A percentile compares a stretch with the other conserved stretches of the same genome.
Evolutionary conservation across 2,113 vertebrate genomes (phyloP).

Genomic region (Cyphomyrus discorhynchus): DNA sequence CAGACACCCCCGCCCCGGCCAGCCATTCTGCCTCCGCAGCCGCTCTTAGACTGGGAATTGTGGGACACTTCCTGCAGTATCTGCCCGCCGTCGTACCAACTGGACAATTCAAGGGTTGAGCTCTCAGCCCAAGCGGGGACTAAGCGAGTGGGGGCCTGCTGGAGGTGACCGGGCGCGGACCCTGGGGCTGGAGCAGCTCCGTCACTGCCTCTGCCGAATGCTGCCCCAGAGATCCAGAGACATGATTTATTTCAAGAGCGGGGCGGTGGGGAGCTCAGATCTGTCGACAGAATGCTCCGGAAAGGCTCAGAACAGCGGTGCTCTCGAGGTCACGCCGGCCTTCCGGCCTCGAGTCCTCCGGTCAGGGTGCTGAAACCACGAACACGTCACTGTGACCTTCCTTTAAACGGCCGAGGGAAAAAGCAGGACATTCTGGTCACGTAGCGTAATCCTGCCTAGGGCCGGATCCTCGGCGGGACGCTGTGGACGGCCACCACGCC

Average conservation of each 20-base stretch:
- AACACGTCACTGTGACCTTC: not conserved
- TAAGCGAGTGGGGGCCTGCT: not conserved
- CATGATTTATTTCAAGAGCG: not conserved
- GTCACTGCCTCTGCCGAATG: not conserved
- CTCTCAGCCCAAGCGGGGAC: not conserved
- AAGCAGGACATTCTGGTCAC: not conserved
- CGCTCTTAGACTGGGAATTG: no score
- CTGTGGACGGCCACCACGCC: not conserved
- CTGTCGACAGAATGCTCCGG: not conserved
- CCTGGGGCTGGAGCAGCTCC: not conserved
- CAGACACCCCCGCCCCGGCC: not conserved
- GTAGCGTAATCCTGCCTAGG: not conserved
- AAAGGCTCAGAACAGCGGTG: not conserved
- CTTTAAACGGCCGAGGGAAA: not conserved
- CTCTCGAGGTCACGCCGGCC: not conserved
- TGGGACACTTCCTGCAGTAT: not conserved
- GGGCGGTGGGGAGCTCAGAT: not conserved
- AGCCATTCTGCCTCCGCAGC: no score
- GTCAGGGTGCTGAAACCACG: not conserved
- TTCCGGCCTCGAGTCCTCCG: not conserved
- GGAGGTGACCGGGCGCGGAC: not conserved
- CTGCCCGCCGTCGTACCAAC: not conserved
- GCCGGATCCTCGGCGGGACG: not conserved
- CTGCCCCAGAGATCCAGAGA: not conserved
- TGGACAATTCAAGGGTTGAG: not conserved